Evolutionary conservation across 2,113 vertebrate genomes (phyloP).

Genomic region (Choloepus hoffmanni): DNA sequence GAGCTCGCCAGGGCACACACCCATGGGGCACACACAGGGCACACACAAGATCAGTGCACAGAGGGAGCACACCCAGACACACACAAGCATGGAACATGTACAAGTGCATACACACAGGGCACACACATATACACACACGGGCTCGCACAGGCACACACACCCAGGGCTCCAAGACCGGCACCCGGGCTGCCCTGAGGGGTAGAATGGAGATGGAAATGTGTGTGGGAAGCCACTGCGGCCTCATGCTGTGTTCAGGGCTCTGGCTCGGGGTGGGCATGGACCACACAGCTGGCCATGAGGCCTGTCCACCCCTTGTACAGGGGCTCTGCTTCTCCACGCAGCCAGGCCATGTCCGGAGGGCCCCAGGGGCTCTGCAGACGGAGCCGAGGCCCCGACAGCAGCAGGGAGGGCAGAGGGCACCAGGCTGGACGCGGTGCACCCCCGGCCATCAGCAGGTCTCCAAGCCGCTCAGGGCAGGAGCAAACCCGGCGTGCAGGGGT

Average conservation of each 20-base stretch:
- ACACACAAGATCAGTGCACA: accelerated
- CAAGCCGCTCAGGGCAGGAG: too few species aligned
- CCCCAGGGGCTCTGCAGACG: accelerated
- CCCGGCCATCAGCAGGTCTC: too few species aligned
- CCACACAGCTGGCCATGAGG: background rate
- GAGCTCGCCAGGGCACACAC: background rate
- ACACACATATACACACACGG: background rate
- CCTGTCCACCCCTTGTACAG: background rate
- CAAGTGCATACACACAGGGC: background rate
- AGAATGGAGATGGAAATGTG: accelerated
- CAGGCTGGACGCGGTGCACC: accelerated
- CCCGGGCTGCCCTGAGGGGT: accelerated
- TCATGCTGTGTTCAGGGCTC: too few species aligned
- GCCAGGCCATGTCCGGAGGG: accelerated
- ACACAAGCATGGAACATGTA: background rate
- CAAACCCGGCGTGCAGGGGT: accelerated
- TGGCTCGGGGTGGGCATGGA: background rate
- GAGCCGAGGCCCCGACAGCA: background rate
- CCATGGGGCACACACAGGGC: background rate
- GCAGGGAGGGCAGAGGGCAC: background rate
- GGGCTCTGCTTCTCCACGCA: background rate
- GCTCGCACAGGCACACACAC: background rate
- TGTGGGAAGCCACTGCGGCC: too few species aligned
- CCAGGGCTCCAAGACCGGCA: background rate
- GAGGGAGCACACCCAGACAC: accelerated